phyloP scores from a whole-genome alignment of 2,888 invertebrate species.

The Mamestra brassicae region DNA sequence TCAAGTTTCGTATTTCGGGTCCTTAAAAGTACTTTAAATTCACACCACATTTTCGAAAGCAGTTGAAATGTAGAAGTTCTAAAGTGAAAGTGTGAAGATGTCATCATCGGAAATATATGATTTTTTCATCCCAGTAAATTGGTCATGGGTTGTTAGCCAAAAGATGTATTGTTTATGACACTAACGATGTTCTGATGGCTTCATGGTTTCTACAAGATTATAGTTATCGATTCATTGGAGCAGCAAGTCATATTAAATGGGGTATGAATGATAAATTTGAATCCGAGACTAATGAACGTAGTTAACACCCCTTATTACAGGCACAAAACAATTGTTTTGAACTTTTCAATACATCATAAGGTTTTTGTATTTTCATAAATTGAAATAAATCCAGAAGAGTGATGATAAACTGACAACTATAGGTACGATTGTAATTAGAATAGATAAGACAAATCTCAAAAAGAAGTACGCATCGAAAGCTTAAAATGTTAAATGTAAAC shows the following conservation, averaged over 20 bases:
- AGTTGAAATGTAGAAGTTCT: neutral
- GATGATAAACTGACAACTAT: too few relatives aligned
- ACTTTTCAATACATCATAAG: too few relatives aligned
- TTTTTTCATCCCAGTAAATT: conserved; percentile 48
- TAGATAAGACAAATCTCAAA: neutral
- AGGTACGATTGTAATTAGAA: too few relatives aligned
- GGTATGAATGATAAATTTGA: neutral
- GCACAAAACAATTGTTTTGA: neutral
- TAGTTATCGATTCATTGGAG: conserved; percentile 40
- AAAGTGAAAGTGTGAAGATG: conserved; percentile 52
- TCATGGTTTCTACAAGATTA: conserved; percentile 55
- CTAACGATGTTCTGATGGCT: conserved; percentile 48
- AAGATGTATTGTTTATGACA: conserved; percentile 32
- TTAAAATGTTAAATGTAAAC: neutral
- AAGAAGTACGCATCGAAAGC: neutral
- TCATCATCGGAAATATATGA: conserved; percentile 36
- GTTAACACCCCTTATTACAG: neutral
- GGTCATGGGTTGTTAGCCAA: conserved; percentile 55
- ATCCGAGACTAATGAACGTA: neutral
- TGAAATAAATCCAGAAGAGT: too few relatives aligned
- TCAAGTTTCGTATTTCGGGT: conserved; percentile 4
- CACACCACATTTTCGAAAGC: conserved; percentile 49
- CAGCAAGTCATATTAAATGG: conserved; percentile 7
- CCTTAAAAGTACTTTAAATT: conserved; percentile 37
- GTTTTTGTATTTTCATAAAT: too few relatives aligned